Base-by-base conservation (phyloP, 2,888 invertebrate species). In the Prosapia bicincta region DNA sequence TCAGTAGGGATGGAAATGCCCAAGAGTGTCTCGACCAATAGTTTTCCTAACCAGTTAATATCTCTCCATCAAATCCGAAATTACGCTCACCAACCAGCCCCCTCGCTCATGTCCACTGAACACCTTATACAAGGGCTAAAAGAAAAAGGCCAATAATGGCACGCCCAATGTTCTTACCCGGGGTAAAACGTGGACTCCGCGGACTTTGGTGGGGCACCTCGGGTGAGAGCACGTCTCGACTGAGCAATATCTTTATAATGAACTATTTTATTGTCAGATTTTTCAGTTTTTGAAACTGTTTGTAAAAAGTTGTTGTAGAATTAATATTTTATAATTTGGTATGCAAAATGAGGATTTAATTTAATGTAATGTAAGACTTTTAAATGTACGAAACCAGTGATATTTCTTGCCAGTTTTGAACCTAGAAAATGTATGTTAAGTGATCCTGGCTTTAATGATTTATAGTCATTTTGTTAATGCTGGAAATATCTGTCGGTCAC, bases 31-130 rank as follows among this genome's bases (percentile, higher is more conserved):
- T 90, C 91, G 76, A 87, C 90, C 78, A 88, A 88, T 83, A 87
- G 88, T 71, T 96, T 97, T 86, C 96, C 96, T 77, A 96, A 96
- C 85, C 96, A 97, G 86, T 88, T 97, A 86, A 97, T 97, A 86
- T 96, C 97, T 81, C 89, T 98, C 81, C 97, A 98, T 86, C 97
- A 98, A 88, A 98, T 98, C 83, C 90, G 97, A 85, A 97, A 97
- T 86, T 98, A 97, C 86, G 95, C 96, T 79, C 96, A 96, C 85
- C 96, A 96, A 84, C 96, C 96, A 78, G 91, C 93, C 79, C 88
- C 90, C 54, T 79, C 81, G 74, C 78, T 81, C 69, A 80, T 82
- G 79, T 80, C 81, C 77, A 80, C 81, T 69, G 82, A 82, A 72
- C 82, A 82, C 77, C 79, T 82, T 67, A 79, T 82, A 75, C 80